Conservation (phyloP, 2,113 vertebrate species). For the Cheilinus undulatus region DNA sequence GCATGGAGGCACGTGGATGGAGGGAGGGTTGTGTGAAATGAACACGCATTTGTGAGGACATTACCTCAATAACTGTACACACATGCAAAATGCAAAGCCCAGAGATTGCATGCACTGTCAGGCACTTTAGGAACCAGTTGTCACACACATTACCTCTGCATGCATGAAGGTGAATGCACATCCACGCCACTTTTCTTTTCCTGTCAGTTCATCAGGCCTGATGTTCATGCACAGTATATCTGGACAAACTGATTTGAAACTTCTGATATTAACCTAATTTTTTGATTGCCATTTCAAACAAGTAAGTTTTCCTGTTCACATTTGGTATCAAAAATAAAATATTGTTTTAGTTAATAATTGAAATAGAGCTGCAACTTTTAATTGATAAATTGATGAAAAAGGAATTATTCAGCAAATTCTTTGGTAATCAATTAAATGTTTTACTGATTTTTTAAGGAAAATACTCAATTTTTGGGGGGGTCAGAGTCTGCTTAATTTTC, state of each 20-base stretch:
- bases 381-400: too few species aligned
- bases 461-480: too few species aligned
- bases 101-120: background rate
- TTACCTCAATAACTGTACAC: conserved; percentile 25
- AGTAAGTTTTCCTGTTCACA: too few species aligned
- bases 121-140: conserved; percentile 7
- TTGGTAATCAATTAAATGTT: too few species aligned
- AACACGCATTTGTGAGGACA: conserved; percentile 45
- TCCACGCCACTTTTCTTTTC: background rate
- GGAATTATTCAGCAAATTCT: too few species aligned
- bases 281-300: too few species aligned
- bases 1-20: conserved; percentile 48
- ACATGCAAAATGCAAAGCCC: conserved; percentile 18
- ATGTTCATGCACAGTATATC: conserved; percentile 1
- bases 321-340: background rate
- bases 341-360: background rate
- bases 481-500: too few species aligned
- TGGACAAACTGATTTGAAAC: too few species aligned
- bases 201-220: conserved; percentile 7
- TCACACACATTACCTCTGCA: background rate
- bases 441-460: too few species aligned
- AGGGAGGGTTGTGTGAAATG: conserved; percentile 43
- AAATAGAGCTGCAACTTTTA: background rate
- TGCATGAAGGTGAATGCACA: background rate
- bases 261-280: too few species aligned